These are phyloP conservation scores for Diceros bicornis DNA, from an alignment of 2,797 vertebrate species.

Conservation along the genomic window DNA sequence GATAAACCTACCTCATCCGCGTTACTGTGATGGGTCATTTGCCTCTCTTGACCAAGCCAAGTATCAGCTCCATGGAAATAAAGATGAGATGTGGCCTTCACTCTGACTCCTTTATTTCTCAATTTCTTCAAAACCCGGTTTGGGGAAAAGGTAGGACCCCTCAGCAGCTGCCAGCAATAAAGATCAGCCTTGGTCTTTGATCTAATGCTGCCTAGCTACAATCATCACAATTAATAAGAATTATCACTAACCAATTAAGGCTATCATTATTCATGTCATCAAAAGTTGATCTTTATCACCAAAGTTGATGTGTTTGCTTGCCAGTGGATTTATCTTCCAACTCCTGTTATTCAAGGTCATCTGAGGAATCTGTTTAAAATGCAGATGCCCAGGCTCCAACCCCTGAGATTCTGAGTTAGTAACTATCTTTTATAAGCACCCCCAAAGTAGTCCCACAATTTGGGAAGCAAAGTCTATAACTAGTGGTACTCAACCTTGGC, in stretches of 20 bases:
- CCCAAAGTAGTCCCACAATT: background rate
- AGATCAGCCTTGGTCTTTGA: background rate
- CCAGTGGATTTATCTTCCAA: background rate
- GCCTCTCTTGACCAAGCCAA: background rate
- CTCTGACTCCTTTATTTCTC: background rate
- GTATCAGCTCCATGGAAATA: background rate
- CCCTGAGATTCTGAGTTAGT: background rate
- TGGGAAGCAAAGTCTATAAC: background rate
- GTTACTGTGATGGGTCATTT: background rate
- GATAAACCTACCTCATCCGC: background rate
- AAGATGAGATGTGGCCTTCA: background rate
- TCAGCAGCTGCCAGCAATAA: background rate
- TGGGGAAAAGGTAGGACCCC: background rate
- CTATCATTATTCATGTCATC: background rate
- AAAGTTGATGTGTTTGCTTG: slow-evolving; percentile 9
- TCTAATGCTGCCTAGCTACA: background rate
- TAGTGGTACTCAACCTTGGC: background rate
- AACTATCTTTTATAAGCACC: background rate
- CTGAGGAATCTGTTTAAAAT: background rate
- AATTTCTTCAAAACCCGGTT: background rate
- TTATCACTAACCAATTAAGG: background rate
- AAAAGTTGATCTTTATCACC: background rate
- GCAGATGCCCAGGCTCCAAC: background rate
- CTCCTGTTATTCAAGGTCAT: background rate
- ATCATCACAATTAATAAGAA: background rate